These are phyloP conservation scores for Cyclargus thomasi DNA, from an alignment of 1,140 invertebrate species.

Conservation along the genomic window DNA sequence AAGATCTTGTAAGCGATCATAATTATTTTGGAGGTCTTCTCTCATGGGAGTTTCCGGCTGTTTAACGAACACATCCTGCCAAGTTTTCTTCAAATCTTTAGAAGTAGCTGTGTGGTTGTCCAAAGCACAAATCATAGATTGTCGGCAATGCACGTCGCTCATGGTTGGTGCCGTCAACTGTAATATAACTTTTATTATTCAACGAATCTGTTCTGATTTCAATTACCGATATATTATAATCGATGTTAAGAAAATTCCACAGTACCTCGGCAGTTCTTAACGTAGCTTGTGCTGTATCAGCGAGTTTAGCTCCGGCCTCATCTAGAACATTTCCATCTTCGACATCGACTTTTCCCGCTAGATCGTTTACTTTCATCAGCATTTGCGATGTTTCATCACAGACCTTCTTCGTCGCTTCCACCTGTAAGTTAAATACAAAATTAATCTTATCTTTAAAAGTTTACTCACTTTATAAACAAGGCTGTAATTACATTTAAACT, in stretches of 20 bases:
- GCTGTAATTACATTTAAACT: too few relatives aligned
- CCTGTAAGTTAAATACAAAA: too few relatives aligned
- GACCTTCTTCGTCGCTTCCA: conserved; percentile 27
- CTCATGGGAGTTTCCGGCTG: not conserved
- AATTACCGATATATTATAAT: too few relatives aligned
- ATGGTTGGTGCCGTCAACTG: conserved; percentile 30
- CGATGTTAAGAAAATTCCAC: not conserved
- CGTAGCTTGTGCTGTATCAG: conserved; percentile 32
- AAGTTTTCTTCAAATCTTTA: conserved; percentile 11
- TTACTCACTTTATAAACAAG: too few relatives aligned
- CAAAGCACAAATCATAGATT: conserved; percentile 18
- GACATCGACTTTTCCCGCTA: conserved; percentile 23
- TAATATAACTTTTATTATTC: not conserved
- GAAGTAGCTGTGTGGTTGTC: conserved; percentile 14
- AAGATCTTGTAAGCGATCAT: not conserved
- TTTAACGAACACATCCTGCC: conserved; percentile 8
- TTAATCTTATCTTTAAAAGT: too few relatives aligned
- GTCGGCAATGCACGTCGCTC: conserved; percentile 18
- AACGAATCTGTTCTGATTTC: too few relatives aligned
- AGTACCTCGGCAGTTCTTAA: conserved; percentile 35
- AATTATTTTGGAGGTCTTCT: not conserved
- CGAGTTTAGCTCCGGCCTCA: conserved; percentile 21
- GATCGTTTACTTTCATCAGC: conserved; percentile 26
- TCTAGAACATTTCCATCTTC: conserved; percentile 23
- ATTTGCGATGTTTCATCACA: conserved; percentile 27